Percentiles rank a stretch among this genome's conserved stretches.
Conservation (phyloP, 2,113 vertebrate species). For the Anoplopoma fimbria region DNA sequence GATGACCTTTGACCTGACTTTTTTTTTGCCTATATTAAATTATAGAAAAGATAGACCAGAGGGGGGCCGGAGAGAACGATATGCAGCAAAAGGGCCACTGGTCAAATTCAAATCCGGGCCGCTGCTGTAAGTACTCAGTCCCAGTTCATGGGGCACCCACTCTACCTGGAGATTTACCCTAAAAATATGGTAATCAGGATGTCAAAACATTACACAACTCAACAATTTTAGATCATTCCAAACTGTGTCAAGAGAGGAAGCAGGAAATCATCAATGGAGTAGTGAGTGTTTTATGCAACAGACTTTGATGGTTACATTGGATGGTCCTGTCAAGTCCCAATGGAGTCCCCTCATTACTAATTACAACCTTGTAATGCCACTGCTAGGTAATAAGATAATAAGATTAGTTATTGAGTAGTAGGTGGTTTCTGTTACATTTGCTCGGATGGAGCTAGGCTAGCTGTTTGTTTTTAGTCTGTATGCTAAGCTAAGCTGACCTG, state of each 20-base stretch:
- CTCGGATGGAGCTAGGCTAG: not conserved
- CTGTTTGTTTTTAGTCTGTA: not conserved
- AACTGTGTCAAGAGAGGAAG: not conserved
- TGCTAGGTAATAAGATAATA: not conserved
- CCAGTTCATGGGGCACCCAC: not conserved
- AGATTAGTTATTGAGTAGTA: not conserved
- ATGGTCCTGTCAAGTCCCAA: not conserved
- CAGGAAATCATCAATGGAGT: not conserved
- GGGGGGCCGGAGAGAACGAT: not conserved
- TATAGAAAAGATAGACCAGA: not conserved
- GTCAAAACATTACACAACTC: not conserved
- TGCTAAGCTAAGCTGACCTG: not conserved
- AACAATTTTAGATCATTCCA: not conserved
- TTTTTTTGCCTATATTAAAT: not conserved
- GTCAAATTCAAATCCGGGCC: no score
- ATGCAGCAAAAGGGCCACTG: no score
- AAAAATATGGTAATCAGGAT: not conserved
- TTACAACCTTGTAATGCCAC: not conserved
- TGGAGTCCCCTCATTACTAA: not conserved
- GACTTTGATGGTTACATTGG: not conserved
- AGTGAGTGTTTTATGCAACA: not conserved
- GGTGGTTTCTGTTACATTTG: not conserved
- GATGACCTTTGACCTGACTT: conserved; percentile 30
- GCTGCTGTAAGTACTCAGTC: not conserved
- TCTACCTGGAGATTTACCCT: no score